Conservation (phyloP, 2,113 vertebrate species). For the Numenius arquata region DNA sequence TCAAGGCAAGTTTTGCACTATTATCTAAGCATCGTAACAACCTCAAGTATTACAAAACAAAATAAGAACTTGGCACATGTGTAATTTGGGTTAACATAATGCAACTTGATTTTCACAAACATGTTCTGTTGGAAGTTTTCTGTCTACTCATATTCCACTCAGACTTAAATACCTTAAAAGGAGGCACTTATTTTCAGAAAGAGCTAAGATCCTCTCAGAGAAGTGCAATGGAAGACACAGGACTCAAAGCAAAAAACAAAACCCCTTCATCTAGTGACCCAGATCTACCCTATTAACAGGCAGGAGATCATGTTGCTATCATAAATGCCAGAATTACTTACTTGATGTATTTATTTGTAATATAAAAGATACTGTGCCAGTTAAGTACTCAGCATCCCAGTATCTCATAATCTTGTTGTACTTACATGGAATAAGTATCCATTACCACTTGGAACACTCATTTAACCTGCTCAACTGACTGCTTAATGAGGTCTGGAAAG, state of each 20-base stretch:
- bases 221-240: fast-evolving
- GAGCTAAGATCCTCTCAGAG: neutral
- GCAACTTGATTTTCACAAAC: neutral
- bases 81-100: neutral
- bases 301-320: neutral
- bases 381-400: neutral
- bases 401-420: conserved; percentile 54
- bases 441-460: conserved; percentile 46
- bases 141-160: neutral
- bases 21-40: neutral
- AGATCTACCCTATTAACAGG: neutral
- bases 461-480: conserved; percentile 57
- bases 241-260: neutral
- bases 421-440: conserved; percentile 44
- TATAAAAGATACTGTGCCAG: neutral
- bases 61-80: neutral
- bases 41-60: neutral
- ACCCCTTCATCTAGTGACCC: neutral
- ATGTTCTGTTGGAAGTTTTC: neutral
- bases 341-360: neutral
- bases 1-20: neutral
- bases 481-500: conserved; percentile 45
- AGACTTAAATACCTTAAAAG: neutral
- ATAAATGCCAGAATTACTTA: neutral
- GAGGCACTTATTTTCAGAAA: fast-evolving